Percentiles rank a stretch among this genome's conserved stretches.
phyloP scores from a whole-genome alignment of 2,888 invertebrate species.

The Leptopilina myrica region DNA sequence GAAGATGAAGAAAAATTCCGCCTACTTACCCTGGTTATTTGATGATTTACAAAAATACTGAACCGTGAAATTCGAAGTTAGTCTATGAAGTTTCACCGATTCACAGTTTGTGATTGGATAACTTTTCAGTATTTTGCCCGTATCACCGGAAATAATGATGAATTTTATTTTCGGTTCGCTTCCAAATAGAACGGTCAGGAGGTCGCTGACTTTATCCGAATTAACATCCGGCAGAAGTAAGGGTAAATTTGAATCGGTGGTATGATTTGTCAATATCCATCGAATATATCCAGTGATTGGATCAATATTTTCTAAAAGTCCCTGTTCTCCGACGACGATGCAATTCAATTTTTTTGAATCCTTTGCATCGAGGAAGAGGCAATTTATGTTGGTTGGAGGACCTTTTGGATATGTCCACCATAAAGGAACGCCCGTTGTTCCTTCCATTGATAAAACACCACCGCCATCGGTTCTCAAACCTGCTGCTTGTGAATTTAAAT shows the following conservation, averaged over 20 bases:
- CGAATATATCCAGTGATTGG: slow-evolving; percentile 79
- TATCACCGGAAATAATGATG: slow-evolving; percentile 84
- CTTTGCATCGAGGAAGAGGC: slow-evolving; percentile 85
- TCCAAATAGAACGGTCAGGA: slow-evolving; percentile 76
- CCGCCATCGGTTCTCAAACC: slow-evolving; percentile 78
- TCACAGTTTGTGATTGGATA: slow-evolving; percentile 55
- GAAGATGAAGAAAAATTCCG: neutral
- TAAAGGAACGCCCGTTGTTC: slow-evolving; percentile 83
- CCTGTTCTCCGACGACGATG: slow-evolving; percentile 85
- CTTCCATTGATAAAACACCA: slow-evolving; percentile 84
- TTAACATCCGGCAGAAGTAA: slow-evolving; percentile 85
- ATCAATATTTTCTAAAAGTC: slow-evolving; percentile 81
- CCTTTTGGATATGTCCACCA: slow-evolving; percentile 86
- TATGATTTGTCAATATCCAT: slow-evolving; percentile 80
- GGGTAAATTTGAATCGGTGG: slow-evolving; percentile 83
- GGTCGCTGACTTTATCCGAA: slow-evolving; percentile 84
- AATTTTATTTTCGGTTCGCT: slow-evolving; percentile 77
- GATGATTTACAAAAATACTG: slow-evolving; percentile 65
- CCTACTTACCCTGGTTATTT: slow-evolving; percentile 62
- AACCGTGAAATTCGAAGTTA: slow-evolving; percentile 62
- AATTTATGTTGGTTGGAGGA: slow-evolving; percentile 85
- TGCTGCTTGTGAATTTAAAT: slow-evolving; percentile 65
- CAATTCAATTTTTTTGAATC: slow-evolving; percentile 86
- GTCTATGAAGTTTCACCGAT: slow-evolving; percentile 60
- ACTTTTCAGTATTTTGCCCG: slow-evolving; percentile 81